Evolutionary conservation across 2,113 vertebrate species (phyloP), one percentile per base, ranked within the genome.

Genomic region (Scolopax mira): DNA sequence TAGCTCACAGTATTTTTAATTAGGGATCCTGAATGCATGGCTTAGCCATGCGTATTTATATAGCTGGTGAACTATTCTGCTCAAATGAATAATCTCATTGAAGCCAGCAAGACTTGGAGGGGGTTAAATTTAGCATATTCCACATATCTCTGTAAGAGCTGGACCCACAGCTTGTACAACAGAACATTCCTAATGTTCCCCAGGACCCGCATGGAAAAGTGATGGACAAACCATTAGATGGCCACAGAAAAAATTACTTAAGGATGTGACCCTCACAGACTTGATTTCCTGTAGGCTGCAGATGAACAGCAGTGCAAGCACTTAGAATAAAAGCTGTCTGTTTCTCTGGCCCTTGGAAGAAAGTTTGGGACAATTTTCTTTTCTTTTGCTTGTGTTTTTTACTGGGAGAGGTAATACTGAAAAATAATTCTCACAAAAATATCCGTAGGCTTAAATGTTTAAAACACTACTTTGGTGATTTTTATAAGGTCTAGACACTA

Each of bases 211-310:
- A 86, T 33, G 48, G 60, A 93, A 91, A 95, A 88, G 55, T 52
- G 48, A 90, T 67, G 69, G 58, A 51, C 39, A 80, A 93, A 83
- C 44, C 88, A 52, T 94, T 88, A 85, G 88, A 93, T 74, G 54
- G 51, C 33, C 24, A 57, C n/a, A 93, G 80, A 93, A 96, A 91
- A 91, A 96, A 95, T 94, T 51, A 84, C 75, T 94, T 60, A 87
- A 94, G 94, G 91, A 94, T 89, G 72, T 97, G 96, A 97, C 95
- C 93, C 52, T 94, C 61, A 81, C 35, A 92, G 96, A 85, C 79
- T 85, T 94, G 90, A 95, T 80, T 95, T 97, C 94, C 91, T 96
- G 90, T 64, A 64, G 64, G 54, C 60, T 91, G 85, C 66, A 93
- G 71, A 95, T 51, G 75, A 95, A 83, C 58, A 88, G 64, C 39